Evolutionary conservation across 2,113 vertebrate species (phyloP), one percentile per base, ranked within the genome.

Genomic region (Hystrix brachyura): DNA sequence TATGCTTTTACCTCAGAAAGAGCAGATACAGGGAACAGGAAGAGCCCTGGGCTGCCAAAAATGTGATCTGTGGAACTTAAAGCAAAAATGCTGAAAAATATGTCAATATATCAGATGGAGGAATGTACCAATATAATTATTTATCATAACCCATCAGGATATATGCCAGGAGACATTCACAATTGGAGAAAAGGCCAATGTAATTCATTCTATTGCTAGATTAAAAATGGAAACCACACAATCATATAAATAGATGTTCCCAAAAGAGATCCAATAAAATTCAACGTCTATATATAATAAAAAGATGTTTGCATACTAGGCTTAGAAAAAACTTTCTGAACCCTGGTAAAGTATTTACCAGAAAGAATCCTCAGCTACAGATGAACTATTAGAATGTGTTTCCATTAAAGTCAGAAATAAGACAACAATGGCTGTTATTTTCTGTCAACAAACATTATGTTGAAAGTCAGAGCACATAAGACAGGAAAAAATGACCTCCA

Each of bases 271-370:
- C 46, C n/a, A 8, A 60, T 88, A 79, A 94, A 94, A 94, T 87
- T 87, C 67, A 87, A 69, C 62, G 83, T 57, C 15, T 18, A 17
- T 67, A 83, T 27, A 38, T 69, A 84, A 74, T n/a, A 67, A 72
- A 76, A 29, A 67, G 6, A 14, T 90, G 62, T 67, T 79, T 69
- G 55, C 55, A 84, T 38, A 72, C 10, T 65, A 87, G 8, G 19
- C 76, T 91, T 72, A 87, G 53, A 81, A 86, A 65, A 88, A n/a
- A 6, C 25, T 91, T 87, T 55, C 74, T 83, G 19, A 82, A 48
- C 12, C 17, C 60, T 62, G 32, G 43, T 57, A 38, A 65, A 87
- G 18, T 76, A 72, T 65, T 85, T 85, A 80, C 25, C 4, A 57
- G 6, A 87, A 80, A 25, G n/a, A 25, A 25, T 86, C 51, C 29